Conservation (phyloP, 2,797 vertebrate genomes). For the Tarsius wallacei region DNA sequence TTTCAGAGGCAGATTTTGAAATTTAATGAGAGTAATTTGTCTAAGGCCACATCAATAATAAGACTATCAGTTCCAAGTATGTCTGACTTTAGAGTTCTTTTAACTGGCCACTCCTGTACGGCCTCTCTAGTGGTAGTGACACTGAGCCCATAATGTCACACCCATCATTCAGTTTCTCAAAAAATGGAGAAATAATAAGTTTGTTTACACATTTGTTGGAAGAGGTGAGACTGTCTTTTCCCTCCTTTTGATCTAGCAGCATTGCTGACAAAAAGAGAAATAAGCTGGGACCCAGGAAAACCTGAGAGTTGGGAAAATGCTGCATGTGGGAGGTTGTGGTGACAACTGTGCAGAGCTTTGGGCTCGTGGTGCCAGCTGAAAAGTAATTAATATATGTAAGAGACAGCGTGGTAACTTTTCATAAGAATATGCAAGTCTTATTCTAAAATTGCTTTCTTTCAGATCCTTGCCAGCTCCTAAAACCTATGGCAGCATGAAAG, state of each 20-base stretch:
- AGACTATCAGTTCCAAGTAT: neutral
- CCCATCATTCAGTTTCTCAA: neutral
- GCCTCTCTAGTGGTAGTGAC: neutral
- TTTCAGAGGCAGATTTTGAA: slow-evolving; percentile 52
- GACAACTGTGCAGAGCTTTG: neutral
- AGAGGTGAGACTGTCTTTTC: neutral
- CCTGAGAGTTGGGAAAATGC: neutral
- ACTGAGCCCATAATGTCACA: neutral
- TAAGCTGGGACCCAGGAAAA: neutral
- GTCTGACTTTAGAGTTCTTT: neutral
- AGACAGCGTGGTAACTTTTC: neutral
- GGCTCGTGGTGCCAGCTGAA: neutral
- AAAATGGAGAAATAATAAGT: neutral
- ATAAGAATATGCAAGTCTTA: slow-evolving; percentile 3
- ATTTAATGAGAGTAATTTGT: slow-evolving; percentile 60
- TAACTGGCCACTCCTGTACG: neutral
- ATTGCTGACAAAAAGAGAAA: neutral
- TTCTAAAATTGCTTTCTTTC: slow-evolving; percentile 82
- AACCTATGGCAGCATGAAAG: slow-evolving; percentile 94
- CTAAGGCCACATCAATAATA: neutral
- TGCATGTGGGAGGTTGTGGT: neutral
- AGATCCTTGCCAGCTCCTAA: slow-evolving; percentile 97
- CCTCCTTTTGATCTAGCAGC: neutral
- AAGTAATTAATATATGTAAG: neutral
- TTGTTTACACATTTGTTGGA: neutral